Evolutionary conservation across 1,140 invertebrate genomes (phyloP), one percentile per base, ranked within the genome.

Genomic region (Holotrichia oblita): DNA sequence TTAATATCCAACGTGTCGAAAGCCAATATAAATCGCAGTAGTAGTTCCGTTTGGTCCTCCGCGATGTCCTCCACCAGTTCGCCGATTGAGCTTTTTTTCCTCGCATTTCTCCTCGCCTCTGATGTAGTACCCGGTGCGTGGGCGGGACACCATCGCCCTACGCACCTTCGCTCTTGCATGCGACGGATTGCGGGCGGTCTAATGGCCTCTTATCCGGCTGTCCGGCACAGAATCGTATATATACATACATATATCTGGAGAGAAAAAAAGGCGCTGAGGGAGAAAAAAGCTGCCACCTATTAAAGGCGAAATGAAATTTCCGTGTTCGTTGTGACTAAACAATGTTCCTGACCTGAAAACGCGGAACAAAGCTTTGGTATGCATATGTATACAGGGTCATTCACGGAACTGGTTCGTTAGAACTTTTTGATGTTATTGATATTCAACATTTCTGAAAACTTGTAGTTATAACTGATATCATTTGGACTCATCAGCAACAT

Each of bases 1-100:
- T 69, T 69, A 69, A 69, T 69, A 69, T 34, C 61, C 27, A 27
- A 27, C 61, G 61, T 69, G 61, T 69, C 61, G 61, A 69, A 69
- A 69, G 61, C 61, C 27, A 69, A 34, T 69, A 69, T 69, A 69
- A 69, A 69, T 69, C 61, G 20, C 27, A 34, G 61, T 34, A 22
- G 61, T 8, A 69, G 61, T 27, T 34, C 61, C 61, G 48, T 55
- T 55, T 55, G 6, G 48, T 55, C 48, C 48, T 55, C 17, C 27
- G 20, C 22, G 61, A 8, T 61, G 59, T 22, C n/a, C 20, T 61
- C n/a, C n/a, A 8, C 3, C 17, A n/a, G 27, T 69, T 27, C 61
- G 61, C 48, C 48, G 7, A 55, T 55, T 55, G 48, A 55, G 61
- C 9, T 17, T 69, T 69, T n/a, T 69, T 69, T 55, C 48, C 6